Evolutionary conservation across 2,113 vertebrate genomes (phyloP).

Genomic region (Sinocyclocheilus rhinocerous): DNA sequence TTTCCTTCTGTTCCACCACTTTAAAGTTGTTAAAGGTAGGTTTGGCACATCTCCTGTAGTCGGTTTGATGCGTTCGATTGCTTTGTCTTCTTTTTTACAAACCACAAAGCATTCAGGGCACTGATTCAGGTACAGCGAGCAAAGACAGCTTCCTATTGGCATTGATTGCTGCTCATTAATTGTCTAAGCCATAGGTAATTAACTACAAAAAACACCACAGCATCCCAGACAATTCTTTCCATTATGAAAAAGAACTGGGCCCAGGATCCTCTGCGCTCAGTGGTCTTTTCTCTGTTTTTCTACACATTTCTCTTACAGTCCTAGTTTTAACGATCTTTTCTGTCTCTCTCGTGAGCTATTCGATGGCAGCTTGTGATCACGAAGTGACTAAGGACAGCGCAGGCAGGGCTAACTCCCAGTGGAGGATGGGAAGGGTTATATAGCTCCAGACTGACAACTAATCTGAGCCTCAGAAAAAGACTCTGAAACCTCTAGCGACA

Average conservation of each 20-base stretch:
- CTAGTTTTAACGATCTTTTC: background rate
- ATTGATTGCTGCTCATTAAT: conserved; percentile 48
- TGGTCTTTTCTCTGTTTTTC: conserved; percentile 5
- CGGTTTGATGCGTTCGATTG: conserved; percentile 40
- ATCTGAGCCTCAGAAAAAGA: background rate
- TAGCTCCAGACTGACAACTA: conserved; percentile 32
- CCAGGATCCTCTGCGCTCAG: background rate
- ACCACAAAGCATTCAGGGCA: conserved; percentile 7
- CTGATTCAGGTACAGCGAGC: conserved; percentile 29
- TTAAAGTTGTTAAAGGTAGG: background rate
- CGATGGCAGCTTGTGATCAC: conserved; percentile 36
- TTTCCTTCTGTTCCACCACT: background rate
- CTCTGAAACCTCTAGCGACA: background rate
- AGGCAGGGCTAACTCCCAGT: conserved; percentile 23
- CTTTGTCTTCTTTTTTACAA: conserved; percentile 8
- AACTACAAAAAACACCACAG: conserved; percentile 21
- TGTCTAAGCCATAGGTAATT: conserved; percentile 46
- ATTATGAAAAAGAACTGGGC: background rate
- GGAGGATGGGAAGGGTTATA: conserved; percentile 19
- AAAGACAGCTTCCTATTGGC: conserved; percentile 13
- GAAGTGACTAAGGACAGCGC: conserved; percentile 8
- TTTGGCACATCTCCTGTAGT: background rate
- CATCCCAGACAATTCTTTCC: conserved; percentile 1
- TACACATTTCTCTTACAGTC: background rate
- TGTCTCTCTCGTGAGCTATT: background rate